Conservation (phyloP, 1,140 invertebrate genomes). For the Phortica variegata region DNA sequence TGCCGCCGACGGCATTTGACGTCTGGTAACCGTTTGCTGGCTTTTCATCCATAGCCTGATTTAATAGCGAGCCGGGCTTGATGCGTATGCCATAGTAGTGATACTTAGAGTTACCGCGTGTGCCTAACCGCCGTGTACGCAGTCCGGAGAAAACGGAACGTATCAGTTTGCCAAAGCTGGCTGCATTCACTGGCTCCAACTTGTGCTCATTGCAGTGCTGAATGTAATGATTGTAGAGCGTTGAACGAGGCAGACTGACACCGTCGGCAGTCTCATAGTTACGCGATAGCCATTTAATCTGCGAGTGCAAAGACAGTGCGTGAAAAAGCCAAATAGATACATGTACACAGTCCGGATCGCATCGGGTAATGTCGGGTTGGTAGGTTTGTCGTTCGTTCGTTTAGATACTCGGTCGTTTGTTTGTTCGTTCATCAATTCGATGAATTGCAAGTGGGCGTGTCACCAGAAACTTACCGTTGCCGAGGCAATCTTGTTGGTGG, state of each 20-base stretch:
- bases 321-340: conserved; percentile 1
- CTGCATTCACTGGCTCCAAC: conserved; percentile 97
- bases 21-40: conserved; percentile 24
- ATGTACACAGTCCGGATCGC: background rate
- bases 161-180: conserved; percentile 98
- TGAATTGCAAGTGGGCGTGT: background rate
- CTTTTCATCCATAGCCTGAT: conserved; percentile 59
- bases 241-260: conserved; percentile 92
- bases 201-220: conserved; percentile 92
- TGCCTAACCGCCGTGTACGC: conserved; percentile 89
- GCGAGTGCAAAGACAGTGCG: conserved; percentile 9
- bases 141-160: conserved; percentile 96
- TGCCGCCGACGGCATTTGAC: conserved; percentile 15
- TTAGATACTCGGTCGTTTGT: no score
- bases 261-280: conserved; percentile 99
- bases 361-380: background rate
- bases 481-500: conserved; percentile 83
- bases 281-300: conserved; percentile 96
- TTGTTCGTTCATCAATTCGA: no score
- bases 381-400: no score
- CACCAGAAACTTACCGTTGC: conserved; percentile 75
- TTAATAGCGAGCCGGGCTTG: conserved; percentile 82
- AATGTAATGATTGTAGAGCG: conserved; percentile 95
- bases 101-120: conserved; percentile 98
- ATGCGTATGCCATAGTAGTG: conserved; percentile 99